Conservation (phyloP, 2,797 vertebrate species). For the Paedocypris micromegethes region DNA sequence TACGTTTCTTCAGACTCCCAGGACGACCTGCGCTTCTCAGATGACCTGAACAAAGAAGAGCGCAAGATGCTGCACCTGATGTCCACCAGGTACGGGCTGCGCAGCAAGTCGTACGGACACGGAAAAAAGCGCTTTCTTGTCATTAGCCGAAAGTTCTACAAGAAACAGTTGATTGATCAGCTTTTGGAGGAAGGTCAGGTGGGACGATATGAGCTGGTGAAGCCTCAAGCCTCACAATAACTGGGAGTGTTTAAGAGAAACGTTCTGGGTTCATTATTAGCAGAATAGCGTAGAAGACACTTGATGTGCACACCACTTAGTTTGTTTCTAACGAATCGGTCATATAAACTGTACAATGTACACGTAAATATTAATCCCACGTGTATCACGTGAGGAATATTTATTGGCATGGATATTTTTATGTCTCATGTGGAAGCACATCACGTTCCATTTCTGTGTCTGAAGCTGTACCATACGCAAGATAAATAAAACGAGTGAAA, state of each 20-base stretch:
- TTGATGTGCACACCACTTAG: conserved; percentile 27
- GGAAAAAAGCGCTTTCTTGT: conserved; percentile 86
- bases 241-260: conserved; percentile 47
- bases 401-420: conserved; percentile 34
- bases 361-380: conserved; percentile 27
- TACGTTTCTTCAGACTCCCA: conserved; percentile 86
- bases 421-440: conserved; percentile 32
- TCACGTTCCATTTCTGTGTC: conserved; percentile 41
- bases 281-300: conserved; percentile 14
- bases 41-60: conserved; percentile 90
- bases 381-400: conserved; percentile 30
- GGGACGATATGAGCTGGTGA: conserved; percentile 90
- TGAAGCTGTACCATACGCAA: too few species aligned
- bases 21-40: conserved; percentile 92
- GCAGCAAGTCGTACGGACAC: conserved; percentile 93
- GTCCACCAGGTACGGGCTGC: conserved; percentile 86
- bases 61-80: conserved; percentile 94
- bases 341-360: too few species aligned
- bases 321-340: conserved; percentile 22
- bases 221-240: conserved; percentile 81
- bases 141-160: conserved; percentile 89
- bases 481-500: too few species aligned
- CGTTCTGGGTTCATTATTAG: conserved; percentile 42
- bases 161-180: conserved; percentile 87
- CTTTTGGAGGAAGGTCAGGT: conserved; percentile 93